Percentiles rank a stretch among this genome's conserved stretches.
Conservation (phyloP, 2,888 invertebrate species). For the Spisula subtruncata region DNA sequence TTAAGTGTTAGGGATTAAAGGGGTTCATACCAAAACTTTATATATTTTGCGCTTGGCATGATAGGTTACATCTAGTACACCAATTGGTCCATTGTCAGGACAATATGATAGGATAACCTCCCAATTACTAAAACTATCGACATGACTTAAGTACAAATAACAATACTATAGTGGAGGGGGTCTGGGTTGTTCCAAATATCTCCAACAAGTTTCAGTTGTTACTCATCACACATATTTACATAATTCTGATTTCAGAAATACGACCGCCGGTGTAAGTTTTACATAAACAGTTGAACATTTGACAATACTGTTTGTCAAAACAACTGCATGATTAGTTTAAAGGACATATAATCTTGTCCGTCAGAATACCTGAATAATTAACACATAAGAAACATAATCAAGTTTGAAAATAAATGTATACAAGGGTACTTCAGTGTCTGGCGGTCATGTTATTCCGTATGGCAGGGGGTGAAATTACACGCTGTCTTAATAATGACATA, state of each 20-base stretch:
- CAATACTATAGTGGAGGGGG: too few relatives aligned
- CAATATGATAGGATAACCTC: too few relatives aligned
- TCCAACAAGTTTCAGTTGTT: not conserved
- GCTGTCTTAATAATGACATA: not conserved
- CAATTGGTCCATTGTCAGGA: too few relatives aligned
- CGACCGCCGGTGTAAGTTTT: not conserved
- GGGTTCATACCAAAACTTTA: too few relatives aligned
- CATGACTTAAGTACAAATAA: too few relatives aligned
- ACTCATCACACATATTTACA: not conserved
- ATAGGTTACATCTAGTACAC: too few relatives aligned
- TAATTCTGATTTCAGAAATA: conserved; percentile 7
- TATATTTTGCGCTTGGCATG: too few relatives aligned
- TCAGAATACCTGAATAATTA: not conserved
- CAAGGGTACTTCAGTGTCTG: not conserved
- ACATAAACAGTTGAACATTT: not conserved
- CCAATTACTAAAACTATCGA: too few relatives aligned
- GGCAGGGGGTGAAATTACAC: conserved; percentile 17
- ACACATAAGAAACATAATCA: not conserved
- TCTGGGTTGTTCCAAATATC: too few relatives aligned
- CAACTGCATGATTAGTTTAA: not conserved
- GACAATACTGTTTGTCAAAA: conserved; percentile 12
- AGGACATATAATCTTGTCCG: not conserved
- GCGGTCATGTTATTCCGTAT: not conserved
- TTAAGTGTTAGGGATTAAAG: too few relatives aligned
- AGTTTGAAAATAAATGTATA: not conserved